Base-by-base conservation (phyloP, 2,888 invertebrate species). In the Mimachlamys varia region DNA sequence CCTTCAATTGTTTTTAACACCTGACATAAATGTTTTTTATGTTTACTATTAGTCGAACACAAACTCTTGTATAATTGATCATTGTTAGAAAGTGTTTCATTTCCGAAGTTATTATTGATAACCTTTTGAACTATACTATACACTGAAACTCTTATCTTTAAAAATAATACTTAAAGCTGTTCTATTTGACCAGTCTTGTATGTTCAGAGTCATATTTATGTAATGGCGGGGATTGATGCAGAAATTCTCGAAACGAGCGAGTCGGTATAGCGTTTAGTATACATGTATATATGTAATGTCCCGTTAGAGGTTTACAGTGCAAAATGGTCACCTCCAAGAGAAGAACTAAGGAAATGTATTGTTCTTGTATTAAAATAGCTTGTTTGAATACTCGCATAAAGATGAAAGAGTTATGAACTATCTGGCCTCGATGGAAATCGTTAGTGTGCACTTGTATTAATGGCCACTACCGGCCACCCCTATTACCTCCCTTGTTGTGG, bases 401-500 rank as follows among this genome's bases (percentile, higher is more conserved):
- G 76, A 76, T 76, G 33, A 76, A 76, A 76, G 44, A 76, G 76
- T 19, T 17, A 7, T 58, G 58, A 58, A 22, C 58, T 58, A 58
- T 58, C n/a, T 58, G 58, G 15, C 58, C 58, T 58, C 2, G 19
- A 22, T 58, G 22, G 58, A 76, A 76, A 76, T 76, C 13, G 76
- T 76, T 76, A 33, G 76, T 0, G 0, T 33, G 33, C 33, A 76
- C 76, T 76, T 76, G 76, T 76, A 76, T 33, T 33, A 76, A 76
- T 76, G 76, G 76, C 33, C 76, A 76, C 76, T 76, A 76, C 76
- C 33, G 76, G 76, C 12, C 15, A 76, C 33, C 33, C 33, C 22
- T 76, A 33, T 76, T 76, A 76, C 22, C 76, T 76, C 76, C 76
- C 76, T 33, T 76, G 76, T 33, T 76, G 76, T 27, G 10, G 76